Conservation (phyloP, 2,888 invertebrate genomes). For the Ornithoptera priamus region DNA sequence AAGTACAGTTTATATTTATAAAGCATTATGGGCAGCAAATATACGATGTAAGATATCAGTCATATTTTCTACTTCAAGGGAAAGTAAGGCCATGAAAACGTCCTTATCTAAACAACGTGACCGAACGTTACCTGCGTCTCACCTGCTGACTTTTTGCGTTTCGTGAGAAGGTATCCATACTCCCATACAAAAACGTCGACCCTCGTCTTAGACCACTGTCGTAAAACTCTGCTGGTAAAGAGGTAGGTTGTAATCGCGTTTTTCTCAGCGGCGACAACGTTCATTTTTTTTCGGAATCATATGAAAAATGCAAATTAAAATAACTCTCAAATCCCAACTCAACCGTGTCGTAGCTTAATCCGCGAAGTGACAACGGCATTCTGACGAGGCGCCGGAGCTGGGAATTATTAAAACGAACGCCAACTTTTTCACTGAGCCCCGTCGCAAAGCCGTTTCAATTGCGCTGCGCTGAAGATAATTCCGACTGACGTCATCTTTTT, state of each 20-base stretch:
- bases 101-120: conserved; percentile 77
- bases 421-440: conserved; percentile 80
- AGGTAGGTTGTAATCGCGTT: conserved; percentile 41
- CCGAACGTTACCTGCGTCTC: conserved; percentile 70
- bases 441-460: conserved; percentile 81
- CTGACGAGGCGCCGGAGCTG: conserved; percentile 80
- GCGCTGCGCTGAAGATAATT: conserved; percentile 81
- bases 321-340: conserved; percentile 78
- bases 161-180: conserved; percentile 59
- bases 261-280: conserved; percentile 45
- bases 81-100: conserved; percentile 61
- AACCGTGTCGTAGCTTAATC: conserved; percentile 79
- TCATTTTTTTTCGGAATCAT: conserved; percentile 56
- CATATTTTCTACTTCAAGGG: conserved; percentile 11
- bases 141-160: conserved; percentile 73
- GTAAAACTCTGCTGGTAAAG: conserved; percentile 56
- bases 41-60: background rate
- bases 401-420: conserved; percentile 81
- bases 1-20: background rate
- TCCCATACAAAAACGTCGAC: conserved; percentile 68
- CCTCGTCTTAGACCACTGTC: conserved; percentile 55
- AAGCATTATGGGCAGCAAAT: background rate
- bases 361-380: conserved; percentile 80
- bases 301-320: conserved; percentile 77
- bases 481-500: conserved; percentile 80